Conservation (phyloP, 2,797 vertebrate species). For the Serranus cabrilla region DNA sequence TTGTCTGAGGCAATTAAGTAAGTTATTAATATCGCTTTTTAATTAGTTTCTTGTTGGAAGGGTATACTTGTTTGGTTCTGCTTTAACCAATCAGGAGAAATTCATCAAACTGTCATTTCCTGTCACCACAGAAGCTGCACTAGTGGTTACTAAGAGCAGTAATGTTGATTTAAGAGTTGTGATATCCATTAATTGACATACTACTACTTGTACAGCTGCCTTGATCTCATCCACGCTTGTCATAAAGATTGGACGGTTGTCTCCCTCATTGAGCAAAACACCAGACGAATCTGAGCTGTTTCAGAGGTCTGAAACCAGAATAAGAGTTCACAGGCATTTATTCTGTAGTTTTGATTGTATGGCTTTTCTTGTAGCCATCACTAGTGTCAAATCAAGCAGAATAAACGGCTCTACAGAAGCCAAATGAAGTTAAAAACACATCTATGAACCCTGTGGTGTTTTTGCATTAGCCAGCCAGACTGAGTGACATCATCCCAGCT, state of each 20-base stretch:
- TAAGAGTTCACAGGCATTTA: not conserved
- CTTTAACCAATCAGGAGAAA: not conserved
- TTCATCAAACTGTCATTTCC: not conserved
- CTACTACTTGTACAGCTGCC: not conserved
- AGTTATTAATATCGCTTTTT: too few relatives aligned
- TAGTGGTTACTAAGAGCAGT: not conserved
- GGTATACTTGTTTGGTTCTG: not conserved
- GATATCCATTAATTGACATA: not conserved
- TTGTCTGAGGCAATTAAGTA: conserved; percentile 1
- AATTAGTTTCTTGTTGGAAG: not conserved
- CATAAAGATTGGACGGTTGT: not conserved
- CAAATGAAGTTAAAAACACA: conserved; percentile 4
- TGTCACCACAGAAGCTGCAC: not conserved
- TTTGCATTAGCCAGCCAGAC: conserved; percentile 8
- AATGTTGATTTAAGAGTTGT: not conserved
- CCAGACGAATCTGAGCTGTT: conserved; percentile 4
- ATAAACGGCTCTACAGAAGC: not conserved
- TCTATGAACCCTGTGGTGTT: conserved; percentile 12
- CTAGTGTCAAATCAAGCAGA: not conserved
- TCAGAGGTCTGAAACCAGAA: not conserved
- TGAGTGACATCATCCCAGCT: conserved; percentile 38
- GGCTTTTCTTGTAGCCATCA: not conserved
- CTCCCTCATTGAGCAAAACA: not conserved
- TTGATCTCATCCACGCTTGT: not conserved
- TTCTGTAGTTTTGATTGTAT: not conserved